phyloP scores from a whole-genome alignment of 2,113 vertebrate species.

The Neogobius melanostomus region DNA sequence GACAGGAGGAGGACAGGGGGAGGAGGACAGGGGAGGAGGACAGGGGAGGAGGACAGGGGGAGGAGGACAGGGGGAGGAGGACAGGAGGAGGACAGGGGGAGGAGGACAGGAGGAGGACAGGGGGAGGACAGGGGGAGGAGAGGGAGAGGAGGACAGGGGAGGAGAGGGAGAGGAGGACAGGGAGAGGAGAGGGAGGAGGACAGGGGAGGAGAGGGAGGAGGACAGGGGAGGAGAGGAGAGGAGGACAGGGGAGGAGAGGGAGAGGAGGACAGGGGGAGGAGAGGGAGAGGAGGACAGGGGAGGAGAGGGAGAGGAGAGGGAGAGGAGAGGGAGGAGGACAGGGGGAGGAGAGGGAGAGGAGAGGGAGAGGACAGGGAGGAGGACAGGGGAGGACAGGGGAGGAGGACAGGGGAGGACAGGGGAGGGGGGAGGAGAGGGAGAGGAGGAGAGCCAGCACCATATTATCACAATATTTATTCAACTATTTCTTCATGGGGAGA shows the following conservation, averaged over 20 bases:
- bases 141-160: background rate
- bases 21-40: background rate
- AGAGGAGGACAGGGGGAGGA: background rate
- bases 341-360: background rate
- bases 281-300: background rate
- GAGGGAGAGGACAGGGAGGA: background rate
- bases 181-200: background rate
- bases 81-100: background rate
- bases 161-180: no score
- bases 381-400: no score
- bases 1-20: background rate
- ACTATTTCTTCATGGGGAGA: no score
- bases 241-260: background rate
- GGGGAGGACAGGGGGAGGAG: background rate
- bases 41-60: background rate
- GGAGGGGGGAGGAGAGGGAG: no score
- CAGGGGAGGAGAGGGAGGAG: no score
- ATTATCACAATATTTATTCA: no score
- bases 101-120: background rate
- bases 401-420: background rate
- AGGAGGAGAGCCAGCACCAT: no score
- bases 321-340: background rate
- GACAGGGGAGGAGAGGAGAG: background rate
- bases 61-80: background rate
- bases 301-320: no score